Conservation (phyloP, 2,888 invertebrate species). For the Xanthorhoe spadicearia region DNA sequence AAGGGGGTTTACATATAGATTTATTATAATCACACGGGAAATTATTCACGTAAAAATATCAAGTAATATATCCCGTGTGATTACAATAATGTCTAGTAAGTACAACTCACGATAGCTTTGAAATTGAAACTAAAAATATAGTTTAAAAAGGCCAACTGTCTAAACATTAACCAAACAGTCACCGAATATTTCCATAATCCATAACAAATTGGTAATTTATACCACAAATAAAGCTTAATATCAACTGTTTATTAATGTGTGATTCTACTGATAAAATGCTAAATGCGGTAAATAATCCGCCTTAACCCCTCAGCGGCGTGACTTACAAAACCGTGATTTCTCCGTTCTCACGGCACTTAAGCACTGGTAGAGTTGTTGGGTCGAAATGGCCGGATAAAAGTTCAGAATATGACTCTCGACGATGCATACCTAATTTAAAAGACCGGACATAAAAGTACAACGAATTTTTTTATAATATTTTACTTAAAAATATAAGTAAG, state of each 20-base stretch:
- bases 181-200: slow-evolving; percentile 20
- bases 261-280: slow-evolving; percentile 36
- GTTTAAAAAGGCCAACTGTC: neutral
- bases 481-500: too few relatives aligned
- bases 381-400: neutral
- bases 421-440: too few relatives aligned
- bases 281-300: slow-evolving; percentile 38
- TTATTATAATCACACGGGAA: too few relatives aligned
- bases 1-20: too few relatives aligned
- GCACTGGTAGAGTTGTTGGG: slow-evolving; percentile 22
- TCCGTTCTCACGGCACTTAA: slow-evolving; percentile 75
- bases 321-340: slow-evolving; percentile 37
- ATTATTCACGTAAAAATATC: too few relatives aligned
- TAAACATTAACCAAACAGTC: neutral
- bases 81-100: too few relatives aligned
- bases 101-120: too few relatives aligned
- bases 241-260: slow-evolving; percentile 23
- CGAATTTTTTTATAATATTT: too few relatives aligned
- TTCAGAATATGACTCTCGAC: too few relatives aligned
- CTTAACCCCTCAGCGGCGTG: slow-evolving; percentile 35
- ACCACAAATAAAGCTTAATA: slow-evolving; percentile 34
- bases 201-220: slow-evolving; percentile 35
- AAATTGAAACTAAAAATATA: neutral
- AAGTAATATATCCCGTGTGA: too few relatives aligned
- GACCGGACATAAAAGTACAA: too few relatives aligned